These are phyloP conservation scores for Catharus ustulatus DNA, from an alignment of 2,797 vertebrate species.

Conservation along the genomic window DNA sequence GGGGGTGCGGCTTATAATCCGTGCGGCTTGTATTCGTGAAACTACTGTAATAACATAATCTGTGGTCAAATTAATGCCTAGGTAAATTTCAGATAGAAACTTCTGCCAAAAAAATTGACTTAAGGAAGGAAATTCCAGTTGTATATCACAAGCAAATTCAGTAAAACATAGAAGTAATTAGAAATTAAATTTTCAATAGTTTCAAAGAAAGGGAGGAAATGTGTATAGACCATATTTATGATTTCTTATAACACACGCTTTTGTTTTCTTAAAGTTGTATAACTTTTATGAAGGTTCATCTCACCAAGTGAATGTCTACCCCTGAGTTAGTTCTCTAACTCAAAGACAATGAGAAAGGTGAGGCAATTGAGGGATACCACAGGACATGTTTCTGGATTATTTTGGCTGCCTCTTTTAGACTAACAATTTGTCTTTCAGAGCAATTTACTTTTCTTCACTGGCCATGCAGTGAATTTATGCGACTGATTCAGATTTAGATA, in stretches of 20 bases:
- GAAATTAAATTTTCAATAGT: slow-evolving; percentile 43
- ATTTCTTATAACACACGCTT: background rate
- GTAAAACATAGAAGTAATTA: slow-evolving; percentile 41
- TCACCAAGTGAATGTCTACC: background rate
- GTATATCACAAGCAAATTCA: slow-evolving; percentile 39
- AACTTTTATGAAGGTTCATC: background rate
- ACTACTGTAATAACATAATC: background rate
- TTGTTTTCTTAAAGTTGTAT: background rate
- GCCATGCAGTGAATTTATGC: background rate
- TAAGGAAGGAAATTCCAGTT: slow-evolving; percentile 44
- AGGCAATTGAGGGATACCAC: background rate
- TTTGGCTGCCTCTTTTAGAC: background rate
- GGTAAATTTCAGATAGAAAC: slow-evolving; percentile 52
- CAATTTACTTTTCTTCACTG: background rate
- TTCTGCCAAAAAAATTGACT: slow-evolving; percentile 44
- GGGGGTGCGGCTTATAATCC: too few relatives aligned
- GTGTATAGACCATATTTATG: background rate
- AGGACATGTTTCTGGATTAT: background rate
- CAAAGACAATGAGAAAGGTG: background rate
- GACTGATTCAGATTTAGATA: background rate
- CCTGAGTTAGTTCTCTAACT: background rate
- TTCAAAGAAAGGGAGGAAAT: slow-evolving; percentile 63
- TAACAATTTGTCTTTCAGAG: background rate
- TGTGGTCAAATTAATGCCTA: background rate
- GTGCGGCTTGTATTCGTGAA: too few relatives aligned